Percentiles rank a stretch among this genome's conserved stretches.
phyloP scores from a whole-genome alignment of 2,113 vertebrate species.

The Plestiodon gilberti region DNA sequence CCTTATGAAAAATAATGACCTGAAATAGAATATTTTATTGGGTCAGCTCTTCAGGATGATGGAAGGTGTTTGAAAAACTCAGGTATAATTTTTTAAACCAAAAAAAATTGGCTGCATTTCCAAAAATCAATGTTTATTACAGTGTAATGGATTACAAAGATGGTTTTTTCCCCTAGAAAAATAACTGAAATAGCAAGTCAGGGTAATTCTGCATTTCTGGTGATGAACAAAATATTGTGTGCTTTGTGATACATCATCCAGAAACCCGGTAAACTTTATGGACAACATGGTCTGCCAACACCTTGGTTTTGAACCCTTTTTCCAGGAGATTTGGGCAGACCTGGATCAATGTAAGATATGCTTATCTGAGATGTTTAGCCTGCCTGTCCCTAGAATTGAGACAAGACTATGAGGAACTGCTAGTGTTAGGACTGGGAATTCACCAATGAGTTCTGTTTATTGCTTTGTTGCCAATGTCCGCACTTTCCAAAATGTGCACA shows the following conservation, averaged over 20 bases:
- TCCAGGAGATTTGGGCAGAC: background rate
- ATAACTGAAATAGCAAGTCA: constrained; percentile 13
- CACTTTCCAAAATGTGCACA: too few relatives aligned
- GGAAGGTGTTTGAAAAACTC: constrained; percentile 14
- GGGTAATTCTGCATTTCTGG: constrained; percentile 12
- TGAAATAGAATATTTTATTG: constrained; percentile 25
- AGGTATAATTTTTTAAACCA: background rate
- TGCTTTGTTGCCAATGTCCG: too few relatives aligned
- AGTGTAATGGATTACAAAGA: background rate
- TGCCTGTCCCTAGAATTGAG: too few relatives aligned
- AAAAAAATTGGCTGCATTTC: constrained; percentile 35
- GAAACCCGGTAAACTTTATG: constrained; percentile 3
- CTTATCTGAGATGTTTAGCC: too few relatives aligned
- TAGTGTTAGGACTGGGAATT: background rate
- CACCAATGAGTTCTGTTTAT: background rate
- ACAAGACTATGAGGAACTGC: background rate
- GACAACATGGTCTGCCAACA: background rate
- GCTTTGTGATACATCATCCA: background rate
- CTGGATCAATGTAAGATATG: background rate
- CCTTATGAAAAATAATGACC: constrained; percentile 46
- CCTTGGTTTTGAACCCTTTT: background rate
- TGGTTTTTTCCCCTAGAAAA: background rate
- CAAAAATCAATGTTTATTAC: constrained; percentile 37
- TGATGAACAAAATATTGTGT: constrained; percentile 4
- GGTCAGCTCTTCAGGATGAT: constrained; percentile 13